Conservation (phyloP, 92 coral and sea anemone genomes). For the Siderastrea siderea region DNA sequence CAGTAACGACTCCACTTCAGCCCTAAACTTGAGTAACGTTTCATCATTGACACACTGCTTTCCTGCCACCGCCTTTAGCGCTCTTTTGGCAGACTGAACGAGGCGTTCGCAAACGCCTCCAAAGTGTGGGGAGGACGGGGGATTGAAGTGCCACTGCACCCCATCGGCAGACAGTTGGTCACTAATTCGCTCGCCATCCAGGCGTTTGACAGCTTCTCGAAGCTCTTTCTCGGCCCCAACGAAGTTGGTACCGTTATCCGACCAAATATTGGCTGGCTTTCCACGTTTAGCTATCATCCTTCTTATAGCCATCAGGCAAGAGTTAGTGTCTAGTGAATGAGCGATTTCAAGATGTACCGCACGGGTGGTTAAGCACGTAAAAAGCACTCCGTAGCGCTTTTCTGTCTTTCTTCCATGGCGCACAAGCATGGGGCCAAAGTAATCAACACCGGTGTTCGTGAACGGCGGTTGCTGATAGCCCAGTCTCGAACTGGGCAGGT, state of each 20-base stretch:
- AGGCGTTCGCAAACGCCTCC: constrained; percentile 71
- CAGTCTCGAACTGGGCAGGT: constrained; percentile 41
- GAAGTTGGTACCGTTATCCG: constrained; percentile 78
- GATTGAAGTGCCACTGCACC: constrained; percentile 81
- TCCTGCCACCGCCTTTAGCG: constrained; percentile 67
- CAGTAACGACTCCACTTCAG: constrained; percentile 65
- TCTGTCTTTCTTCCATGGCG: constrained; percentile 36
- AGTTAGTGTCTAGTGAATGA: not conserved
- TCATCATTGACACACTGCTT: constrained; percentile 74
- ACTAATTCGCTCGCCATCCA: constrained; percentile 48
- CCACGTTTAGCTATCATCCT: constrained; percentile 63
- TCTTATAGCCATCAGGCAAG: constrained; percentile 11
- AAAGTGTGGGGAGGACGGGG: constrained; percentile 64
- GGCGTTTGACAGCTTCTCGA: constrained; percentile 26
- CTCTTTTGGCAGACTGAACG: constrained; percentile 71
- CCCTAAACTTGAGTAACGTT: constrained; percentile 73
- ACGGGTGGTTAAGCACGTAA: constrained; percentile 49
- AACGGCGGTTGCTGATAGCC: constrained; percentile 67
- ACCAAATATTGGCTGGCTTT: constrained; percentile 61
- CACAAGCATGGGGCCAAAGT: constrained; percentile 45
- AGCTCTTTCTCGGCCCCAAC: constrained; percentile 64
- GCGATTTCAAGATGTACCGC: constrained; percentile 61
- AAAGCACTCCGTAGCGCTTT: constrained; percentile 44
- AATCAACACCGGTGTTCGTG: constrained; percentile 64
- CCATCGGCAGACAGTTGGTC: constrained; percentile 64